Percentiles rank a stretch among this genome's conserved stretches.
Evolutionary conservation across 92 coral and sea anemone genomes (phyloP).

Genomic region (Virgularia gustaviana): DNA sequence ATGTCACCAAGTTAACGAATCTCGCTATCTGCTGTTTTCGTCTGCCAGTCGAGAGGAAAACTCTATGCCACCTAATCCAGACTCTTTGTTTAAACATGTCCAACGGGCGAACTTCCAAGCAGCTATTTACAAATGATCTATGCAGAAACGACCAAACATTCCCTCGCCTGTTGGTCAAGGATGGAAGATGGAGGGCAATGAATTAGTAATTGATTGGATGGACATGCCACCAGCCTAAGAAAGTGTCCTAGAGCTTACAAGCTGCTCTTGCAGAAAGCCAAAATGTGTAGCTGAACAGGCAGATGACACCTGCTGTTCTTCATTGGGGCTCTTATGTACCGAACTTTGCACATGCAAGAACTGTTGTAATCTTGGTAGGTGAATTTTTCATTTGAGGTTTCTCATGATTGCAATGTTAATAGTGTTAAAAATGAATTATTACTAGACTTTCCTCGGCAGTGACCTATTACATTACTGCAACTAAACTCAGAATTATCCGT

Average conservation of each 20-base stretch:
- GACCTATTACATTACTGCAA: too few relatives aligned
- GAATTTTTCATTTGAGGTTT: too few relatives aligned
- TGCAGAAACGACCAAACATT: background rate
- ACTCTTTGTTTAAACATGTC: background rate
- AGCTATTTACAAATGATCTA: background rate
- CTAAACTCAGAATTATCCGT: too few relatives aligned
- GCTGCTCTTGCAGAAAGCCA: slow-evolving; percentile 12
- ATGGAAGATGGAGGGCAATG: too few relatives aligned
- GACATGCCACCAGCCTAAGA: slow-evolving; percentile 23
- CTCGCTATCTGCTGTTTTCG: slow-evolving; percentile 5
- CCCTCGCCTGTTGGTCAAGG: background rate
- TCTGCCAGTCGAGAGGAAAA: background rate
- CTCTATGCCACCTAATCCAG: slow-evolving; percentile 1
- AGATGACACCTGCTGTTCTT: slow-evolving; percentile 9
- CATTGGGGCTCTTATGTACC: slow-evolving; percentile 5
- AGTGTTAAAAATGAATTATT: too few relatives aligned
- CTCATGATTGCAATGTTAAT: too few relatives aligned
- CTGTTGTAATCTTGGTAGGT: slow-evolving; percentile 15
- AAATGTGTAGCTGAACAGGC: background rate
- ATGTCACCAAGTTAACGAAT: slow-evolving; percentile 20
- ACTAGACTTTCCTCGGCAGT: too few relatives aligned
- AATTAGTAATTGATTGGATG: slow-evolving; percentile 39
- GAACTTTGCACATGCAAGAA: slow-evolving; percentile 32
- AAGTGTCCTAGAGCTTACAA: slow-evolving; percentile 24
- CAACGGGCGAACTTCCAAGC: background rate